Conservation (phyloP, 1,140 invertebrate genomes). For the Cyclina sinensis region DNA sequence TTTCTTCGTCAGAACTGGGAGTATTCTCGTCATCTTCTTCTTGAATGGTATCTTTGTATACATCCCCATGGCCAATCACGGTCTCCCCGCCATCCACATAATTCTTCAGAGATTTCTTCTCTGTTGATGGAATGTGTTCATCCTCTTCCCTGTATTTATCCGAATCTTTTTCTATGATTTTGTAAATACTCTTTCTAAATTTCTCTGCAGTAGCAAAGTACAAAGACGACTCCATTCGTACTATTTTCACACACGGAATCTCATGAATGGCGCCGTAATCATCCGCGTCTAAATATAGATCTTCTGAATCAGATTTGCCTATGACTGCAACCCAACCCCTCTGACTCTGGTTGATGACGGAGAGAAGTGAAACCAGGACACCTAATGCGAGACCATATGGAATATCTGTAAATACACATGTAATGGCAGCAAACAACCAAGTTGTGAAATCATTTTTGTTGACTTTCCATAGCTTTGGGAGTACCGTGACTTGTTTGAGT, state of each 20-base stretch:
- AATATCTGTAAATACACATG: slow-evolving; percentile 74
- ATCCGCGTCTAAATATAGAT: slow-evolving; percentile 59
- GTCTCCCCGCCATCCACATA: slow-evolving; percentile 23
- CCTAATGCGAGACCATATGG: slow-evolving; percentile 77
- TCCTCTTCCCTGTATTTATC: slow-evolving; percentile 47
- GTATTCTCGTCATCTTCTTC: slow-evolving; percentile 43
- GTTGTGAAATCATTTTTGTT: slow-evolving; percentile 79
- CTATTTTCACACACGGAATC: slow-evolving; percentile 87
- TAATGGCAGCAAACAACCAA: slow-evolving; percentile 74
- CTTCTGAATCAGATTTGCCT: slow-evolving; percentile 63
- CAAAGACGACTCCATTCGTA: slow-evolving; percentile 81
- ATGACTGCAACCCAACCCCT: slow-evolving; percentile 62
- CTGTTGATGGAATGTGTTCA: slow-evolving; percentile 68
- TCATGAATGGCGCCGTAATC: slow-evolving; percentile 86
- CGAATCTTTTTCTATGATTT: slow-evolving; percentile 52
- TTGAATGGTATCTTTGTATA: not conserved
- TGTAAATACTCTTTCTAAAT: slow-evolving; percentile 78
- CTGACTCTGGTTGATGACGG: slow-evolving; percentile 76
- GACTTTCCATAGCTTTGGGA: slow-evolving; percentile 73
- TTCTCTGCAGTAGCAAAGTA: slow-evolving; percentile 83
- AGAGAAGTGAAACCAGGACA: slow-evolving; percentile 72
- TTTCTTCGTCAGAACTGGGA: slow-evolving; percentile 23
- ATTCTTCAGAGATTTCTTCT: not conserved
- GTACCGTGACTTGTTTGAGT: slow-evolving; percentile 91
- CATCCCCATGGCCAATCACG: not conserved